Evolutionary conservation across 1,140 invertebrate species (phyloP), one percentile per base, ranked within the genome.

Genomic region (Andrena cerasifolii): DNA sequence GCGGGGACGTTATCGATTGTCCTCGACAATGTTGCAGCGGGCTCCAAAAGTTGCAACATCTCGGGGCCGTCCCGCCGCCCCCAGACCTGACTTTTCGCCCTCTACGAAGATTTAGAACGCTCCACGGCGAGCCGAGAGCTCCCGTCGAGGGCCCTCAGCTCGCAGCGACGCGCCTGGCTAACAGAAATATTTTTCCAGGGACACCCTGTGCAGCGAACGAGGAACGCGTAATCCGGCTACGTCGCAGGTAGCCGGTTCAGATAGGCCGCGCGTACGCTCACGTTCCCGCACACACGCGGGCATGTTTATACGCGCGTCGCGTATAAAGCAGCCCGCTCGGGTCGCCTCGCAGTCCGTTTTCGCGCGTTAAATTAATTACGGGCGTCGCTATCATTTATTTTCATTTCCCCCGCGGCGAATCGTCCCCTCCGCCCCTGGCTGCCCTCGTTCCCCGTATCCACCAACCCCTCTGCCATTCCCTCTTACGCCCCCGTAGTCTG

Each of bases 281-380:
- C 66, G 53, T 28, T 28, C 31, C 51, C 61, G 56, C 61, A 58
- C 49, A 66, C 53, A 40, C 33, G 21, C 12, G 24, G 21, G 67
- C 58, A 36, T 84, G 73, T 84, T 84, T 77, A 78, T 74, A 81
- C 58, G 63, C 79, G 74, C 36, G 31, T 18, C 40, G 75, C 65
- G 71, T 82, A 85, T 82, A 85, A 84, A 85, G 84, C 82, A 78
- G 58, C 78, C 49, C 78, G 82, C 81, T 83, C 78, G 65, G 66
- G 65, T 67, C 58, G 73, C 36, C 78, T 83, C 67, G 85, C 81
- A 81, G 79, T 87, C 76, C 73, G 86, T 90, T 90, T 78, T 89
- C 86, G 84, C 89, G 86, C 88, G 89, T 89, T 91, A 90, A 91
- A 91, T 91, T 91, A 91, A 91, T 91, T 91, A 91, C 87, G 82